Evolutionary conservation across 2,113 vertebrate species (phyloP).

Genomic region (Psephotus haematonotus): DNA sequence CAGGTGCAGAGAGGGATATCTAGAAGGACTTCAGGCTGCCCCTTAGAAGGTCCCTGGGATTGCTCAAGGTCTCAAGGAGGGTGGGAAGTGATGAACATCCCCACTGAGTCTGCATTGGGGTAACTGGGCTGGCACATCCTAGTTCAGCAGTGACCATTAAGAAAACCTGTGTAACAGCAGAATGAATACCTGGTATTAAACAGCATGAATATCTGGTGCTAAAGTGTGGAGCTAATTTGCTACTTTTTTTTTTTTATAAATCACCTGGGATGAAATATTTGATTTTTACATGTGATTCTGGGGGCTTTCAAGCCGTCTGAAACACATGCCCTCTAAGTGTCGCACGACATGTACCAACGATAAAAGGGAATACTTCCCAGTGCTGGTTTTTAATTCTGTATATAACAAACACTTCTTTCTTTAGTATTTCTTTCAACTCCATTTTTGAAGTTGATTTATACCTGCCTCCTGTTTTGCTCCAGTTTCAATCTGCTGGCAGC

Average conservation of each 20-base stretch:
- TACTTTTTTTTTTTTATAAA: not conserved
- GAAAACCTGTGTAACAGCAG: not conserved
- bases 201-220: not conserved
- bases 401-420: conserved; percentile 45
- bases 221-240: not conserved
- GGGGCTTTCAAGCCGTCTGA: not conserved
- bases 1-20: rapidly evolving
- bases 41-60: not conserved
- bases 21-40: not conserved
- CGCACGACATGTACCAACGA: not conserved
- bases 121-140: no score
- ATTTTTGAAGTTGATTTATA: conserved; percentile 48
- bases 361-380: not conserved
- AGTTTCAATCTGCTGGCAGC: not conserved
- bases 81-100: not conserved
- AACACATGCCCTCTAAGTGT: not conserved
- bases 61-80: rapidly evolving
- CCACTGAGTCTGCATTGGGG: not conserved
- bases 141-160: rapidly evolving
- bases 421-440: conserved; percentile 20
- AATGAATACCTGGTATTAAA: not conserved
- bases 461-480: conserved; percentile 44
- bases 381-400: not conserved
- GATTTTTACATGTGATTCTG: not conserved
- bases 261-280: not conserved